These are phyloP conservation scores for Lytechinus variegatus DNA, from an alignment of 35 echinoderm and acorn worm genomes.

Conservation along the genomic window DNA sequence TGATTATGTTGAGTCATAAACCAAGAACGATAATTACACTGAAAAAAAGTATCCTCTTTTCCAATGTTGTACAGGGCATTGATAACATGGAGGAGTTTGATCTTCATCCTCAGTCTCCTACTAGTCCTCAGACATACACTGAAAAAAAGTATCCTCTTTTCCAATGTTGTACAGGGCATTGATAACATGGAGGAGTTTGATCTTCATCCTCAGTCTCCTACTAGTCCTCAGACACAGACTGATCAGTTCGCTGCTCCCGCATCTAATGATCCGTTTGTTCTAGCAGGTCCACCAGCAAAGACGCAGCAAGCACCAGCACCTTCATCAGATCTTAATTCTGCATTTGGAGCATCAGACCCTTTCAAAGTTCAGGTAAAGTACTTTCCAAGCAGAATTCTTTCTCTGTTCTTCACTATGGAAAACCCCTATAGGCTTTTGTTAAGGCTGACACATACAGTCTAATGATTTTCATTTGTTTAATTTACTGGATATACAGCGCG, in stretches of 20 bases:
- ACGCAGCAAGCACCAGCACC: neutral
- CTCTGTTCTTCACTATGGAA: too few relatives aligned
- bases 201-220: slow-evolving; percentile 23
- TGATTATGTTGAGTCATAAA: too few relatives aligned
- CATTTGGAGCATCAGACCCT: slow-evolving; percentile 34
- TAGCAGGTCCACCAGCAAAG: neutral
- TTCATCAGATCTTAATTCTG: neutral
- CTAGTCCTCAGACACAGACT: neutral
- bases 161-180: slow-evolving; percentile 59
- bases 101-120: slow-evolving; percentile 23
- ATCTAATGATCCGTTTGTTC: slow-evolving; percentile 44
- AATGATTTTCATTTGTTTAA: too few relatives aligned
- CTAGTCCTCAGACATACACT: neutral
- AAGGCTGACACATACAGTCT: too few relatives aligned
- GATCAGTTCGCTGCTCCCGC: slow-evolving; percentile 33
- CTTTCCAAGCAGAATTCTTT: too few relatives aligned
- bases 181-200: slow-evolving; percentile 71
- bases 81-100: slow-evolving; percentile 71
- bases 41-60: neutral
- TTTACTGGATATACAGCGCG: too few relatives aligned
- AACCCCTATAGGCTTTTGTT: too few relatives aligned
- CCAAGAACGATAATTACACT: too few relatives aligned
- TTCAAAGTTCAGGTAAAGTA: slow-evolving; percentile 28
- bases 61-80: slow-evolving; percentile 59
- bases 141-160: too few relatives aligned